phyloP scores from a whole-genome alignment of 2,113 vertebrate genomes.

The Stigmatopora argus region DNA sequence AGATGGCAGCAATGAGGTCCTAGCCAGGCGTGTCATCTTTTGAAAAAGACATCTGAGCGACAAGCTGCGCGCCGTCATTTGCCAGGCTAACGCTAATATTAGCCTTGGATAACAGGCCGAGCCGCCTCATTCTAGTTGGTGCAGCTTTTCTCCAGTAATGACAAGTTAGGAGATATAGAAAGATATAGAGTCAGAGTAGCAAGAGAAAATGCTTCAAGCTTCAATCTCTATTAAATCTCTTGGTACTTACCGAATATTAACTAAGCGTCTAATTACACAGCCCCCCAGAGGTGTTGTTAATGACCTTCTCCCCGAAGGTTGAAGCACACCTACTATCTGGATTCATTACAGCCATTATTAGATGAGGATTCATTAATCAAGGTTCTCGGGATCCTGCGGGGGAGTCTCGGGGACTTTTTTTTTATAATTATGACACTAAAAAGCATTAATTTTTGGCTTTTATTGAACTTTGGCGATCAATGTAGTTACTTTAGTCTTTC shows the following conservation, averaged over 20 bases:
- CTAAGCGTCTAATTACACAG: constrained; percentile 43
- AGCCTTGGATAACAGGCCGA: constrained; percentile 2
- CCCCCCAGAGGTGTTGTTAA: constrained; percentile 35
- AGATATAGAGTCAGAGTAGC: background rate
- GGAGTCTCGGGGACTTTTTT: constrained; percentile 32
- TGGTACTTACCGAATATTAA: constrained; percentile 40
- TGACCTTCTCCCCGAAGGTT: constrained; percentile 32
- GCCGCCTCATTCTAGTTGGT: background rate
- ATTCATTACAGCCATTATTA: constrained; percentile 36
- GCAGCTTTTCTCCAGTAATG: background rate
- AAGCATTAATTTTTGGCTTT: constrained; percentile 24
- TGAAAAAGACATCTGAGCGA: constrained; percentile 30
- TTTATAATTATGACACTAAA: constrained; percentile 46
- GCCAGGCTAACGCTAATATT: constrained; percentile 7
- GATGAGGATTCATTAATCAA: constrained; percentile 51
- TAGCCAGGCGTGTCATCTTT: constrained; percentile 23
- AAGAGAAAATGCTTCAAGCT: constrained; percentile 13
- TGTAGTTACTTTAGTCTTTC: background rate
- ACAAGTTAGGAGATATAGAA: background rate
- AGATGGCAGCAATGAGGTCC: constrained; percentile 47
- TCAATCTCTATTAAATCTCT: constrained; percentile 29
- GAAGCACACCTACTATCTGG: constrained; percentile 33
- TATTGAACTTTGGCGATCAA: constrained; percentile 2
- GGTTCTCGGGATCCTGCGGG: constrained; percentile 40
- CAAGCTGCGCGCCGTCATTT: constrained; percentile 11